Evolutionary conservation across 2,888 invertebrate species (phyloP).

Genomic region (Heteromyza rotundicornis): DNA sequence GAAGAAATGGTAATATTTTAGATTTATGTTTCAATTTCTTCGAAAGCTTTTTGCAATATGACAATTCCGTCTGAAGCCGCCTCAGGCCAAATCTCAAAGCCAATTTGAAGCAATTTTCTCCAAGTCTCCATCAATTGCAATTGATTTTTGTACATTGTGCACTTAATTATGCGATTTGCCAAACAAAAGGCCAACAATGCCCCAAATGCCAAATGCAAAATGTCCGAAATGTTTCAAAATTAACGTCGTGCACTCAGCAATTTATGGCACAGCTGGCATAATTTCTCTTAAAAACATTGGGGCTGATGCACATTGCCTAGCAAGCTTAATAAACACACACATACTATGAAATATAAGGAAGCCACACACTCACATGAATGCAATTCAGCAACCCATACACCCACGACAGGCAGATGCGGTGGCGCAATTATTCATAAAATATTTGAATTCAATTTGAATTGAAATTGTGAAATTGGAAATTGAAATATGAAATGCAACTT

Average conservation of each 20-base stretch:
- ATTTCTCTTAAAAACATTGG: neutral
- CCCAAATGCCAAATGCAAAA: neutral
- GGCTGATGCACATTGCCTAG: neutral
- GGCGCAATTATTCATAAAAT: constrained; percentile 1
- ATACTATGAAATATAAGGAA: neutral
- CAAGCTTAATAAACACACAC: neutral
- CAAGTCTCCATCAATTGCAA: no score
- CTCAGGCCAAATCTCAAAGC: no score
- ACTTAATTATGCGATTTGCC: no score
- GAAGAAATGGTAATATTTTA: no score
- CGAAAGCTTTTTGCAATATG: no score
- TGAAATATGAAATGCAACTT: constrained; percentile 5
- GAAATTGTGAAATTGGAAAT: constrained; percentile 1
- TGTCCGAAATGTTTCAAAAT: neutral
- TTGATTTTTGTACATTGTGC: no score
- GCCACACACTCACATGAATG: neutral
- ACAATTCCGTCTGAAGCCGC: no score
- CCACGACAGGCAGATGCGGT: neutral
- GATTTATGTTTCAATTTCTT: no score
- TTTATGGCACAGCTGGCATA: neutral
- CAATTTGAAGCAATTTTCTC: no score
- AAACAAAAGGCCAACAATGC: neutral
- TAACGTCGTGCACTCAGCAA: neutral
- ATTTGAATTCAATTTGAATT: constrained; percentile 2
- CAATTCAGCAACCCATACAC: neutral